Conservation (phyloP, 2,888 invertebrate species). For the Bimastos eiseni region DNA sequence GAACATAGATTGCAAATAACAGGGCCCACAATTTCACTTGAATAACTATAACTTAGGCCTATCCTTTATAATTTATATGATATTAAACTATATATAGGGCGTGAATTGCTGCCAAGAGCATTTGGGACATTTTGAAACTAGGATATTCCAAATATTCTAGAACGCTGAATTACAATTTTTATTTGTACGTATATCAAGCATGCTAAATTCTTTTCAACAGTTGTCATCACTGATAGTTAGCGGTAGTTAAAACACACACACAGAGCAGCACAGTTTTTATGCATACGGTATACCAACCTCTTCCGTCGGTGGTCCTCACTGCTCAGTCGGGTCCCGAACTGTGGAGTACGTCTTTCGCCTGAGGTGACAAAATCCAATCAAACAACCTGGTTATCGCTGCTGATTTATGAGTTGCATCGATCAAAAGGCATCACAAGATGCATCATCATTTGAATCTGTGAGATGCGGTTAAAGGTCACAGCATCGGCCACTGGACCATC, state of each 20-base stretch:
- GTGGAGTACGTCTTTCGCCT: background rate
- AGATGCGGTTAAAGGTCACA: background rate
- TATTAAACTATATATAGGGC: no score
- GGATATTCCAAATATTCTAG: no score
- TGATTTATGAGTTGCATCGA: background rate
- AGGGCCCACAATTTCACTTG: no score
- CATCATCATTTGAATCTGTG: background rate
- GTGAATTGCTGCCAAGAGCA: no score
- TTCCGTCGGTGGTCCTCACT: background rate
- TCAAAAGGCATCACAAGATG: slow-evolving; percentile 3
- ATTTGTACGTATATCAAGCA: background rate
- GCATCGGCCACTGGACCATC: background rate
- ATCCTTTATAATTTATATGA: no score
- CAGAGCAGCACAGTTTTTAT: background rate
- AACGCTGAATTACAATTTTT: no score
- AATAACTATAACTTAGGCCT: no score
- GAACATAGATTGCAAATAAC: no score
- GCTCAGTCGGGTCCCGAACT: background rate
- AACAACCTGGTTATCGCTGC: background rate
- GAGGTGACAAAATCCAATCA: background rate
- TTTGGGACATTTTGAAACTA: no score
- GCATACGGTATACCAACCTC: background rate
- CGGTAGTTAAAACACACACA: background rate
- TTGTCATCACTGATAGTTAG: background rate
- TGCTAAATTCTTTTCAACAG: background rate